Conservation (phyloP, 2,888 invertebrate genomes). For the Amblyteles armatorius region DNA sequence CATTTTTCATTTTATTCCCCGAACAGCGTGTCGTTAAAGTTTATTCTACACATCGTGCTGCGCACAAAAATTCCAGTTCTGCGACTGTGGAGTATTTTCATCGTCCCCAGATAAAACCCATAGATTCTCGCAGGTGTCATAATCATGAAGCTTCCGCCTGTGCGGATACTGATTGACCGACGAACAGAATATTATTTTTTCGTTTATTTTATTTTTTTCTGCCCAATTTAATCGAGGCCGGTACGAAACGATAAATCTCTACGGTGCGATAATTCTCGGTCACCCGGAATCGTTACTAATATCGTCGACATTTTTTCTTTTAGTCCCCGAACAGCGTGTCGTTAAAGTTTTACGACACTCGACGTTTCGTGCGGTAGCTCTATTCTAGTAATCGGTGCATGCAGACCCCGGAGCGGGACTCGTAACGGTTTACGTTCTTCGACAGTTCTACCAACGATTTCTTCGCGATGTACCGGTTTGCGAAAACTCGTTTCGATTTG, state of each 20-base stretch:
- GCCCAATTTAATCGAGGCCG: slow-evolving; percentile 1
- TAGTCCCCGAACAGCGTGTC: slow-evolving; percentile 40
- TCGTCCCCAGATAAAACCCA: neutral
- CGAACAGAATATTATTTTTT: too few relatives aligned
- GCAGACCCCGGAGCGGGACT: slow-evolving; percentile 37
- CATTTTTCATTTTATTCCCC: slow-evolving; percentile 20
- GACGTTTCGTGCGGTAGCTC: slow-evolving; percentile 7
- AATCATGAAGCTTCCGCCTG: neutral
- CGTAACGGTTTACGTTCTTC: slow-evolving; percentile 52
- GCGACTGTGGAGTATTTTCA: neutral
- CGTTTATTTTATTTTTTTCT: neutral
- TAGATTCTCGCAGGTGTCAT: too few relatives aligned
- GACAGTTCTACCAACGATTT: slow-evolving; percentile 42
- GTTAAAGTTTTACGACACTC: slow-evolving; percentile 58
- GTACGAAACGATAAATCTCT: slow-evolving; percentile 31
- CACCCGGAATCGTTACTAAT: neutral
- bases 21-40: slow-evolving; percentile 53
- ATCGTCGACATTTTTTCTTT: slow-evolving; percentile 18
- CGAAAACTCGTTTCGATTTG: slow-evolving; percentile 8
- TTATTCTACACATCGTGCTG: slow-evolving; percentile 14
- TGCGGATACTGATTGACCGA: too few relatives aligned
- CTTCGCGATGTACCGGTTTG: neutral
- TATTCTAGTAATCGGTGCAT: slow-evolving; percentile 45
- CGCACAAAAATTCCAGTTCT: neutral
- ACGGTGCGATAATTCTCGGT: slow-evolving; percentile 28